A percentile compares a stretch with the other conserved stretches of the same genome.
Evolutionary conservation across 2,113 vertebrate genomes (phyloP).

Genomic region (Euleptes europaea): DNA sequence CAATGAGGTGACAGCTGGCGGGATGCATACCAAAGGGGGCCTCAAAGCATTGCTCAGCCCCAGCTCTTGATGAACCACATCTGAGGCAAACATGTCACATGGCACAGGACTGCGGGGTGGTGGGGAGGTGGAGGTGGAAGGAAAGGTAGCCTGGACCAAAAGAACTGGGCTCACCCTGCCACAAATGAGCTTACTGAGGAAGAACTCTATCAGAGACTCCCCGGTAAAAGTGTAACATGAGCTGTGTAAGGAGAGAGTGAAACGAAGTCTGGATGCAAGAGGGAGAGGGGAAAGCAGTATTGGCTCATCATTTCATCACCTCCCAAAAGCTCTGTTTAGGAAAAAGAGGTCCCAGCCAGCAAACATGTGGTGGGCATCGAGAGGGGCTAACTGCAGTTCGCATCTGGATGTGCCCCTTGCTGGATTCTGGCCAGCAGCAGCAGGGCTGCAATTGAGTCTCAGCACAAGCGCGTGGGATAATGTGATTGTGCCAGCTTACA

Average conservation of each 20-base stretch:
- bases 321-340: too few relatives aligned
- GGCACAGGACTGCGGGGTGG: conserved; percentile 16
- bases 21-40: conserved; percentile 30
- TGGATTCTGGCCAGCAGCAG: too few relatives aligned
- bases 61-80: conserved; percentile 54
- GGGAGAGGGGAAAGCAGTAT: not conserved
- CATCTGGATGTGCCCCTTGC: too few relatives aligned
- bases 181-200: conserved; percentile 27
- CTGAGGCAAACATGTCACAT: conserved; percentile 51
- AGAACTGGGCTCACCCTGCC: conserved; percentile 11
- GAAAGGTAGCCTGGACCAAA: conserved; percentile 44
- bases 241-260: conserved; percentile 3
- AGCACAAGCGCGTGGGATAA: not conserved
- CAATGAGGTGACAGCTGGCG: conserved; percentile 67
- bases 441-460: too few relatives aligned
- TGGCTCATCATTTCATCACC: not conserved
- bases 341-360: too few relatives aligned
- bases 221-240: conserved; percentile 5
- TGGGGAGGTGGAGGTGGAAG: not conserved
- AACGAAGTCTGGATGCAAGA: not conserved
- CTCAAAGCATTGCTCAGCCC: conserved; percentile 55
- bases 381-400: fast-evolving
- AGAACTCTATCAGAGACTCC: conserved; percentile 21
- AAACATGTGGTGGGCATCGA: too few relatives aligned
- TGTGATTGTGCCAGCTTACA: not conserved